Evolutionary conservation across 2,113 vertebrate species (phyloP).

Genomic region (Tupaia chinensis): DNA sequence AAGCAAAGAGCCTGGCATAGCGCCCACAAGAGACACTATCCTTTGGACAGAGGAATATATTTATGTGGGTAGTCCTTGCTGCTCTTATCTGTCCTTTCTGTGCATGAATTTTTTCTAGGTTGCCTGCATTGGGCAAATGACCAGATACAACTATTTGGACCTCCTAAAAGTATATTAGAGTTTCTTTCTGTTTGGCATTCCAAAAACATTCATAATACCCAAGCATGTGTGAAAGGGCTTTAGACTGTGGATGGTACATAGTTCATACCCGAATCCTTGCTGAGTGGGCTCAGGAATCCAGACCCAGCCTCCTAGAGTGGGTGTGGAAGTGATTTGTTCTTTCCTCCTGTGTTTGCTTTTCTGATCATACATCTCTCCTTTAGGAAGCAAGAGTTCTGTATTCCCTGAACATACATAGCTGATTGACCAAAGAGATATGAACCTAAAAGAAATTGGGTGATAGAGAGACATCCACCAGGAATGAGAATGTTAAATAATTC

Average conservation of each 20-base stretch:
- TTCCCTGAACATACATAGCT: not conserved
- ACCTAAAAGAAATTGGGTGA: not conserved
- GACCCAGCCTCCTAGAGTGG: not conserved
- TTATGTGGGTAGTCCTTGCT: not conserved
- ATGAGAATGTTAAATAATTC: not conserved
- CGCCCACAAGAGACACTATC: not conserved
- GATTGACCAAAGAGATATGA: not conserved
- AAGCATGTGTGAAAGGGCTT: not conserved
- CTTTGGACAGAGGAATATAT: not conserved
- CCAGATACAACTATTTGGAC: not conserved
- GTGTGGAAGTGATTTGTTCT: not conserved
- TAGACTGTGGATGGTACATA: not conserved
- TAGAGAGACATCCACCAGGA: not conserved
- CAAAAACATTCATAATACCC: not conserved
- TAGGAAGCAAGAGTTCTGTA: not conserved
- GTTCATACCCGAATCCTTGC: not conserved
- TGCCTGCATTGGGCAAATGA: not conserved
- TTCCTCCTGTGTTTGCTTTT: not conserved
- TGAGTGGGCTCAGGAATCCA: not conserved
- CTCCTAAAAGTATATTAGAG: not conserved
- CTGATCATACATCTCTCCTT: not conserved
- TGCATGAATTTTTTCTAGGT: not conserved
- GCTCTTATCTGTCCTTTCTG: not conserved
- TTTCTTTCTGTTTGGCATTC: not conserved
- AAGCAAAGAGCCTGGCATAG: not conserved